Evolutionary conservation across 92 coral and sea anemone genomes (phyloP).

Genomic region (Siderastrea radians): DNA sequence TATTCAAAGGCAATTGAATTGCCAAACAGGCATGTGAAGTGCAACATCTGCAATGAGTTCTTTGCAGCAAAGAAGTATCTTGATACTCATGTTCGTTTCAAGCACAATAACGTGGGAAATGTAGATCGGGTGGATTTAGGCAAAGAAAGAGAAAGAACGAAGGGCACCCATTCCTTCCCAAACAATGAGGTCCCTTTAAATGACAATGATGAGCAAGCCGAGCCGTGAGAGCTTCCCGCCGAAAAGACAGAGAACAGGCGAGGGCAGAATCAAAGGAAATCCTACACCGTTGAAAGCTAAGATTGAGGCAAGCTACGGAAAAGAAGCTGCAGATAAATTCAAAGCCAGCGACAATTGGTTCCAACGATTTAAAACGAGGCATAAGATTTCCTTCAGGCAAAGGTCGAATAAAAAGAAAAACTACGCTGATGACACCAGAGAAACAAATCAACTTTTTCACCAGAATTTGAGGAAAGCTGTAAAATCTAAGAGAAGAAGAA

Average conservation of each 20-base stretch:
- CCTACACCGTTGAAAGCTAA: constrained; percentile 72
- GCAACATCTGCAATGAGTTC: constrained; percentile 54
- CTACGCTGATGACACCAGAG: too few species aligned
- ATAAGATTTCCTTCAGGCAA: too few species aligned
- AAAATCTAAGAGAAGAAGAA: too few species aligned
- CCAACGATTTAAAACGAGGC: constrained; percentile 45
- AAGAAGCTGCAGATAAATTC: constrained; percentile 66
- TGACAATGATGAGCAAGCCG: not conserved
- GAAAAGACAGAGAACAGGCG: constrained; percentile 48
- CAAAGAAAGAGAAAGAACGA: not conserved
- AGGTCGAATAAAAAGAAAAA: too few species aligned
- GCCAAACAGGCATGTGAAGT: constrained; percentile 49
- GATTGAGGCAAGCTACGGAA: constrained; percentile 53
- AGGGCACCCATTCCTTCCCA: not conserved
- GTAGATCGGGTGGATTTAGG: not conserved
- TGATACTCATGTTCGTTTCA: constrained; percentile 60
- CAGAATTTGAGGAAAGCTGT: too few species aligned
- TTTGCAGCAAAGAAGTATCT: constrained; percentile 65
- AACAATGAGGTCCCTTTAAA: constrained; percentile 2
- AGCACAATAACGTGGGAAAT: constrained; percentile 33
- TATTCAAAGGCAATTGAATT: constrained; percentile 24
- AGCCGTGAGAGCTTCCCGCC: not conserved
- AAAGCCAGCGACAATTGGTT: constrained; percentile 75
- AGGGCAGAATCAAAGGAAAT: constrained; percentile 62
- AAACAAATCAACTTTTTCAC: too few species aligned